A percentile compares a stretch with the other conserved stretches of the same genome.
phyloP scores from a whole-genome alignment of 2,888 invertebrate genomes.

The Agrypnus murinus region DNA sequence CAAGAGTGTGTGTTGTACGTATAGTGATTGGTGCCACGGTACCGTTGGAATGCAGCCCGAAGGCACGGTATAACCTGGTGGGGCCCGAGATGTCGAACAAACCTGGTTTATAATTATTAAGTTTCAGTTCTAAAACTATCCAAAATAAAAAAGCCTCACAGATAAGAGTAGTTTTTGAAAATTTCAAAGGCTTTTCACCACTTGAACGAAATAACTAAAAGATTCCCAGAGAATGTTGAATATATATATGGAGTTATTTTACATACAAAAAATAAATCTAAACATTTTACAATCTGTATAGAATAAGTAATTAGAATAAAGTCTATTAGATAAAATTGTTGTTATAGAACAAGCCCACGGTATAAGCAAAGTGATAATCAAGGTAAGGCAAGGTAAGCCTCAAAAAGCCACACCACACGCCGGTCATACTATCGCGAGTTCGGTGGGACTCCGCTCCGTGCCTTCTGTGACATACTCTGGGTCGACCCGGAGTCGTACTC shows the following conservation, averaged over 20 bases:
- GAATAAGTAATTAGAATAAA: too few relatives aligned
- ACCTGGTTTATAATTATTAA: neutral
- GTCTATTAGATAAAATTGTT: conserved; percentile 18
- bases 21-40: conserved; percentile 71
- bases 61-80: conserved; percentile 63
- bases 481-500: conserved; percentile 50
- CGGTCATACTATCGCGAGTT: conserved; percentile 34
- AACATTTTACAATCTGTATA: too few relatives aligned
- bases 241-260: too few relatives aligned
- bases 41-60: conserved; percentile 71
- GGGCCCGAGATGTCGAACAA: conserved; percentile 60
- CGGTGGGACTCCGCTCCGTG: conserved; percentile 59
- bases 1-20: conserved; percentile 48
- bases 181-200: too few relatives aligned
- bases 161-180: too few relatives aligned
- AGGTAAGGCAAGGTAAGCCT: conserved; percentile 49
- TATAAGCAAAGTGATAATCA: conserved; percentile 35
- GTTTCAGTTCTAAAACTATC: too few relatives aligned
- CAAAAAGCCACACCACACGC: conserved; percentile 36
- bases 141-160: too few relatives aligned
- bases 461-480: conserved; percentile 64
- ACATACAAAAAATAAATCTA: too few relatives aligned
- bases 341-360: conserved; percentile 13
- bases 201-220: too few relatives aligned
- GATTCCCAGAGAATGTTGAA: too few relatives aligned